Conservation (phyloP, 1,140 invertebrate genomes). For the Euura saliciscinereae region DNA sequence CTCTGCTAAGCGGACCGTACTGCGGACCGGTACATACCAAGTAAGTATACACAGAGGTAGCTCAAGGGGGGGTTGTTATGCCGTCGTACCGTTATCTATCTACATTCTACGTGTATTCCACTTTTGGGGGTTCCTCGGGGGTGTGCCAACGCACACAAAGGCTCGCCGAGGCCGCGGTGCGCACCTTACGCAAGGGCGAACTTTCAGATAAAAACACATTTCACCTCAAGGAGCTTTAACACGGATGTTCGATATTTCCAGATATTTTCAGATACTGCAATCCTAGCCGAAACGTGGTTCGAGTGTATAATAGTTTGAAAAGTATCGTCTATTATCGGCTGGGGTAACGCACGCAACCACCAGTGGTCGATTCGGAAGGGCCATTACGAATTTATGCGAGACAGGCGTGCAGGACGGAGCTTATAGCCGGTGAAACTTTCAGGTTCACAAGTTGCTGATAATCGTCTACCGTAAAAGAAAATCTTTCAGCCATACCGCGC, state of each 20-base stretch:
- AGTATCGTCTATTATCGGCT: too few relatives aligned
- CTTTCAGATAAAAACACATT: too few relatives aligned
- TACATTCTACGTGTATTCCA: background rate
- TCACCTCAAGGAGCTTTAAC: too few relatives aligned
- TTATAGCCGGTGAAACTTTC: too few relatives aligned
- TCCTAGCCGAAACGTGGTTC: too few relatives aligned
- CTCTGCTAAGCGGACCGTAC: conserved; percentile 24
- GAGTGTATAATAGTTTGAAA: too few relatives aligned
- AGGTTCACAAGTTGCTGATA: background rate
- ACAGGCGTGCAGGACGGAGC: too few relatives aligned
- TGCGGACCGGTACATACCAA: conserved; percentile 3
- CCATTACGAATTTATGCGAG: too few relatives aligned
- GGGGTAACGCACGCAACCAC: too few relatives aligned
- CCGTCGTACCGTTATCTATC: background rate
- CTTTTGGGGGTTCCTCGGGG: background rate
- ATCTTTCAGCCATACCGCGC: background rate
- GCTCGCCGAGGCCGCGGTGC: background rate
- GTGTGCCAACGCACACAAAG: conserved; percentile 6
- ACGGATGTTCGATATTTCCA: too few relatives aligned
- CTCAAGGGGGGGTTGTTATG: background rate
- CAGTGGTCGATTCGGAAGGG: too few relatives aligned
- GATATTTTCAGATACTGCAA: too few relatives aligned
- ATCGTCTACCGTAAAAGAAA: background rate
- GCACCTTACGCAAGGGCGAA: background rate
- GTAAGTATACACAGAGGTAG: background rate